A percentile compares a stretch with the other conserved stretches of the same genome.
Evolutionary conservation across 2,113 vertebrate genomes (phyloP).

Genomic region (Ictalurus punctatus): DNA sequence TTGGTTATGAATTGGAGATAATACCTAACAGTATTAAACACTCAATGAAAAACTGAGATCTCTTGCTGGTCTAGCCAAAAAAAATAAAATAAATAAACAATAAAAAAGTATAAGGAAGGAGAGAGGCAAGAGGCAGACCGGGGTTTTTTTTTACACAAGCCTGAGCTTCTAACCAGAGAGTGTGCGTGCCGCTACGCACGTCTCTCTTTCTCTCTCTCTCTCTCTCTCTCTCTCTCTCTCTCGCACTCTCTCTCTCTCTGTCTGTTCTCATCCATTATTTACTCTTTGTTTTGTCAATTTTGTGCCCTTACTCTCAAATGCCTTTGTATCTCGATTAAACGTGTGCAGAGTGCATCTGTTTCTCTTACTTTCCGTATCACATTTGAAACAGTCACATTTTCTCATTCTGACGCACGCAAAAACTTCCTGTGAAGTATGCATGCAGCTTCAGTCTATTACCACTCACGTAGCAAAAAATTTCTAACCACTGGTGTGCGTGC

Average conservation of each 20-base stretch:
- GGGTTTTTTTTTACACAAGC: constrained; percentile 50
- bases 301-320: not conserved
- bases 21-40: not conserved
- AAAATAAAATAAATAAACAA: too few species aligned
- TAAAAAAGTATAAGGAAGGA: constrained; percentile 13
- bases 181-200: constrained; percentile 33
- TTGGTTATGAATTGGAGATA: not conserved
- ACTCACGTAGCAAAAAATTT: not conserved
- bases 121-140: constrained; percentile 40
- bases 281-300: not conserved
- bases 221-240: not conserved
- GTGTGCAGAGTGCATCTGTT: not conserved
- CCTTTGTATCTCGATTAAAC: not conserved
- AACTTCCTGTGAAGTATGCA: not conserved
- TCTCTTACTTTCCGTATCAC: not conserved
- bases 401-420: constrained; percentile 18
- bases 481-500: not conserved
- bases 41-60: not conserved
- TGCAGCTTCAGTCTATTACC: not conserved
- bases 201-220: not conserved
- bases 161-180: constrained; percentile 23
- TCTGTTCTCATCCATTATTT: constrained; percentile 5
- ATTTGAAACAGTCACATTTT: not conserved
- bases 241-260: not conserved
- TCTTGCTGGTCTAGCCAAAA: not conserved